phyloP scores from a whole-genome alignment of 2,113 vertebrate genomes.

The Oreochromis tanganicae region DNA sequence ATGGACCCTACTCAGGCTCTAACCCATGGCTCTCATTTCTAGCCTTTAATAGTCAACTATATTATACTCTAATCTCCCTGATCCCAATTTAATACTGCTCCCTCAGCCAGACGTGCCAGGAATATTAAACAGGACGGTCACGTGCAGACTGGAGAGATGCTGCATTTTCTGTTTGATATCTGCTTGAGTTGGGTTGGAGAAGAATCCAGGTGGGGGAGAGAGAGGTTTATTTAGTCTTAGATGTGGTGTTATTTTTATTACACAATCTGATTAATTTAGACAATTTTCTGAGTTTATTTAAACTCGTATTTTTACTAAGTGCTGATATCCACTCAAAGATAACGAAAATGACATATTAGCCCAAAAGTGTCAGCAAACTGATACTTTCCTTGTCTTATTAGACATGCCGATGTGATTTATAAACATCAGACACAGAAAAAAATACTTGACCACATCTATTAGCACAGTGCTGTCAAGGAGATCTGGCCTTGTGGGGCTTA shows the following conservation, averaged over 20 bases:
- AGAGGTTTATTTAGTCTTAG: neutral
- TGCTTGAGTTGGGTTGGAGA: neutral
- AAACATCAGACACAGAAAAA: neutral
- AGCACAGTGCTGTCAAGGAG: constrained; percentile 10
- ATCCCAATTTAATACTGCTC: constrained; percentile 97
- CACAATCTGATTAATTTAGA: neutral
- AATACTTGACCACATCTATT: neutral
- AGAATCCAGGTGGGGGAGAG: neutral
- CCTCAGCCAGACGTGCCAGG: constrained; percentile 74
- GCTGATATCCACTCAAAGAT: neutral
- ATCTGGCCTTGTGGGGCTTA: neutral
- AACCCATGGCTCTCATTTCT: constrained; percentile 89
- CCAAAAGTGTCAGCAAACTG: neutral
- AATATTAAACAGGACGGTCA: constrained; percentile 73
- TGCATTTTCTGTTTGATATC: constrained; percentile 42
- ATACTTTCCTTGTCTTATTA: neutral
- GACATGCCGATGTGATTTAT: neutral
- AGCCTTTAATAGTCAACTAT: constrained; percentile 88
- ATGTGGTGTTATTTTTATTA: constrained; percentile 9
- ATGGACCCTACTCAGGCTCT: constrained; percentile 60
- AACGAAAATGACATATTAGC: neutral
- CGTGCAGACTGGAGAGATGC: constrained; percentile 72
- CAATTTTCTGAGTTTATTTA: neutral
- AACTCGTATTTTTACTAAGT: neutral
- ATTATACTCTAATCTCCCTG: constrained; percentile 98